Evolutionary conservation across 2,888 invertebrate genomes (phyloP).

Genomic region (Mythimna pallens): DNA sequence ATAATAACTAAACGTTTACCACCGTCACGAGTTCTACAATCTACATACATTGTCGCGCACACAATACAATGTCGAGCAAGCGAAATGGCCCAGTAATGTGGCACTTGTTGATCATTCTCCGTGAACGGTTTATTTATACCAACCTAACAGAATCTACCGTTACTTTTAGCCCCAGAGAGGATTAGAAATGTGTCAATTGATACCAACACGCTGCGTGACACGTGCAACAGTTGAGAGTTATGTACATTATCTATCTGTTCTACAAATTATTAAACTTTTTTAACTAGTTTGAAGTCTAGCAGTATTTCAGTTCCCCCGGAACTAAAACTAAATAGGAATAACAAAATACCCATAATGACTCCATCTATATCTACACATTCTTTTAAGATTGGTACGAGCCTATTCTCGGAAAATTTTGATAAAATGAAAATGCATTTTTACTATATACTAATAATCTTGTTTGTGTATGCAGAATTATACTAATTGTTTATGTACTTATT

Average conservation of each 20-base stretch:
- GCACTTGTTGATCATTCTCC: slow-evolving; percentile 64
- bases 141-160: slow-evolving; percentile 37
- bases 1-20: slow-evolving; percentile 52
- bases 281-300: no score
- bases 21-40: slow-evolving; percentile 48
- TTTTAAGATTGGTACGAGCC: no score
- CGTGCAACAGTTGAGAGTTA: slow-evolving; percentile 39
- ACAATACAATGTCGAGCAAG: slow-evolving; percentile 55
- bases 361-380: no score
- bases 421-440: no score
- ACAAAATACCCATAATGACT: no score
- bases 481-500: no score
- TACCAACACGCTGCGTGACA: slow-evolving; percentile 16
- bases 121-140: slow-evolving; percentile 59
- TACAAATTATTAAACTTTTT: no score
- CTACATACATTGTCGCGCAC: slow-evolving; percentile 48
- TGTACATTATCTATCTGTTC: background rate
- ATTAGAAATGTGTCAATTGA: slow-evolving; percentile 57
- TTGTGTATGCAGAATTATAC: no score
- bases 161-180: slow-evolving; percentile 53
- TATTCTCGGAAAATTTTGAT: no score
- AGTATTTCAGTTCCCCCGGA: no score
- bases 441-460: no score
- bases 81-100: slow-evolving; percentile 58
- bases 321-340: no score